These are phyloP conservation scores for Smittia sp. DNA, from an alignment of 2,888 invertebrate genomes.

Conservation along the genomic window DNA sequence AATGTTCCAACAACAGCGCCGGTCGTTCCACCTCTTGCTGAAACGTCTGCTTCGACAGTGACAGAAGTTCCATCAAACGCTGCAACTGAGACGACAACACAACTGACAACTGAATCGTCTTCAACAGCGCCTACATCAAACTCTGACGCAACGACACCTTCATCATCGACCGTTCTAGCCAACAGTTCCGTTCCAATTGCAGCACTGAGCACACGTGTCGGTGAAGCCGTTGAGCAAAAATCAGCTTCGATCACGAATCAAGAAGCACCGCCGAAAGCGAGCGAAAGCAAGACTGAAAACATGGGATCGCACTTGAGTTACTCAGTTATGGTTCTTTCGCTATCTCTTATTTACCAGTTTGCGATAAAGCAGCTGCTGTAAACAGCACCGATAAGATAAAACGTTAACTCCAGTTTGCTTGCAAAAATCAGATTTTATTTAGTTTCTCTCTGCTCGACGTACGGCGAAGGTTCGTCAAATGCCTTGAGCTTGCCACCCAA, in stretches of 20 bases:
- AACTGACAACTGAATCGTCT: not conserved
- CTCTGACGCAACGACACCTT: not conserved
- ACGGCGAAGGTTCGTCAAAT: too few relatives aligned
- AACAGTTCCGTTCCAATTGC: not conserved
- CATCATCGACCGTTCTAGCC: not conserved
- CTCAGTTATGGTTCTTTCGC: not conserved
- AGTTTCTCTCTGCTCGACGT: slow-evolving; percentile 10
- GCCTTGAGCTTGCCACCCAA: slow-evolving; percentile 9
- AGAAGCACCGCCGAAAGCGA: not conserved
- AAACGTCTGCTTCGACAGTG: not conserved
- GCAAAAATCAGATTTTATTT: not conserved
- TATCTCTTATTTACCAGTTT: slow-evolving; percentile 1
- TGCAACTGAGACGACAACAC: not conserved
- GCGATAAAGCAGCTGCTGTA: not conserved
- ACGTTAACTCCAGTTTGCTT: not conserved
- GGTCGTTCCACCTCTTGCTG: not conserved
- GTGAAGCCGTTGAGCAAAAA: slow-evolving; percentile 17
- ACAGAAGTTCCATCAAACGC: not conserved
- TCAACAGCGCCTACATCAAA: not conserved
- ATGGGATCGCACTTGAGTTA: not conserved
- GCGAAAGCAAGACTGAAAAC: slow-evolving; percentile 11
- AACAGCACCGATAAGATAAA: not conserved
- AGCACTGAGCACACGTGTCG: not conserved
- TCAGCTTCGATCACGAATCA: not conserved
- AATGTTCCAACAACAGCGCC: not conserved